Percentiles rank a stretch among this genome's conserved stretches.
These are phyloP conservation scores for Saccopteryx bilineata DNA, from an alignment of 2,113 vertebrate genomes.

Conservation along the genomic window DNA sequence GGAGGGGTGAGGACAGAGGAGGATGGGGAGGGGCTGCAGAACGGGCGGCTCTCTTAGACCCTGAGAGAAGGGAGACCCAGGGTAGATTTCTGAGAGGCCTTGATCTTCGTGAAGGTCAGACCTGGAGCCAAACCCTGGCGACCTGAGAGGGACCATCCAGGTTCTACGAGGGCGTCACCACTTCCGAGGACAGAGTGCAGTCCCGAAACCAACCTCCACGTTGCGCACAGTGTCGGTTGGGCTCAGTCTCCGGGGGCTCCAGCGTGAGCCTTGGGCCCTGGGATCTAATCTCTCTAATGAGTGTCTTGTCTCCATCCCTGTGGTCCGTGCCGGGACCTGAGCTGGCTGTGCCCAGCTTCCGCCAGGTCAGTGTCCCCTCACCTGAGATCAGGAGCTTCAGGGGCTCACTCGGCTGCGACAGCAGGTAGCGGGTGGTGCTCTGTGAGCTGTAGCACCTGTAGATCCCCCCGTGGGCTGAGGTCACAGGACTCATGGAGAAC, in stretches of 20 bases:
- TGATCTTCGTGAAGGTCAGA: not conserved
- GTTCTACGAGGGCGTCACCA: too few relatives aligned
- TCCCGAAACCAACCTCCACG: too few relatives aligned
- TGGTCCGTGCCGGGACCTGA: accelerated
- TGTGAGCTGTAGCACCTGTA: too few relatives aligned
- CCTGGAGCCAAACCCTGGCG: not conserved
- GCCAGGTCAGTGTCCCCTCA: not conserved
- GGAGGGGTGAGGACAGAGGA: accelerated
- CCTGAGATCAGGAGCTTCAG: too few relatives aligned
- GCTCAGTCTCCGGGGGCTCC: not conserved
- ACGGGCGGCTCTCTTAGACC: not conserved
- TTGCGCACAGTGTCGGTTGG: accelerated
- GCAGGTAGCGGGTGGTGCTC: too few relatives aligned
- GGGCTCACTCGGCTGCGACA: too few relatives aligned
- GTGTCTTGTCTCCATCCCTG: not conserved
- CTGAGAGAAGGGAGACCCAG: not conserved
- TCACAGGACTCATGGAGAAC: too few relatives aligned
- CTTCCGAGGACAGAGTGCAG: too few relatives aligned
- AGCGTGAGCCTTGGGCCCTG: accelerated
- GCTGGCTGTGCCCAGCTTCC: not conserved
- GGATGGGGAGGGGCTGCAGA: not conserved
- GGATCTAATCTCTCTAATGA: not conserved
- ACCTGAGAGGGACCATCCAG: not conserved
- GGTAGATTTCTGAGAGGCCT: too few relatives aligned
- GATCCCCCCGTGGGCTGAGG: too few relatives aligned